A percentile compares a stretch with the other conserved stretches of the same genome.
Evolutionary conservation across 2,888 invertebrate species (phyloP).

Genomic region (Drymonia ruficornis): DNA sequence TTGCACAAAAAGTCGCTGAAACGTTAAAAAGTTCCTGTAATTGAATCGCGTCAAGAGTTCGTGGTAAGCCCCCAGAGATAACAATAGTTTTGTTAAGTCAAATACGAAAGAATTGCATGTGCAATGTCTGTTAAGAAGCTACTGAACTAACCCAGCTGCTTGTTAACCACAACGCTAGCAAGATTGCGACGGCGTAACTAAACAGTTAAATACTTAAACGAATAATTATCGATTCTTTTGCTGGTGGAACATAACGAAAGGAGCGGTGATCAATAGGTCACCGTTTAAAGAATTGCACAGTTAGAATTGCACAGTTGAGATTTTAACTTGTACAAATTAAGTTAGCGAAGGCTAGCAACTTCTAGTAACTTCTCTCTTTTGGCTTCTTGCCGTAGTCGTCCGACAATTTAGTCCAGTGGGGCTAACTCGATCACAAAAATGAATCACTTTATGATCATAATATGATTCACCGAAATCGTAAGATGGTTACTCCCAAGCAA

Average conservation of each 20-base stretch:
- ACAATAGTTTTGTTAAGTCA: no score
- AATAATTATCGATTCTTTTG: slow-evolving; percentile 32
- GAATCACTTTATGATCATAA: no score
- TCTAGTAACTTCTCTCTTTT: no score
- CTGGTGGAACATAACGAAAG: slow-evolving; percentile 22
- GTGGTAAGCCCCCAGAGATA: no score
- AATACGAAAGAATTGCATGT: slow-evolving; percentile 25
- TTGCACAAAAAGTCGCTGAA: no score
- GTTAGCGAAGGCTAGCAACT: background rate
- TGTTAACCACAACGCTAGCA: slow-evolving; percentile 22
- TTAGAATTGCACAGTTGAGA: background rate
- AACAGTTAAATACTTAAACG: slow-evolving; percentile 31
- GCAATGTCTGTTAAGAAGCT: slow-evolving; percentile 21
- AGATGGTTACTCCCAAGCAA: no score
- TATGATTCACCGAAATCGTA: no score
- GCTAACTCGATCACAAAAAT: no score
- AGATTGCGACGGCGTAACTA: slow-evolving; percentile 33
- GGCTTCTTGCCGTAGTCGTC: no score
- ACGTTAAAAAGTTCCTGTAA: no score
- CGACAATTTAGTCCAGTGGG: no score
- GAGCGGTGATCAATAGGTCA: background rate
- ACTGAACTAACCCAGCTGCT: slow-evolving; percentile 32
- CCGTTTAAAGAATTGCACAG: slow-evolving; percentile 5
- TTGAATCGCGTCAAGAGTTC: no score
- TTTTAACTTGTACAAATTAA: background rate